Evolutionary conservation across 2,113 vertebrate genomes (phyloP).

Genomic region (Heloderma charlesbogerti): DNA sequence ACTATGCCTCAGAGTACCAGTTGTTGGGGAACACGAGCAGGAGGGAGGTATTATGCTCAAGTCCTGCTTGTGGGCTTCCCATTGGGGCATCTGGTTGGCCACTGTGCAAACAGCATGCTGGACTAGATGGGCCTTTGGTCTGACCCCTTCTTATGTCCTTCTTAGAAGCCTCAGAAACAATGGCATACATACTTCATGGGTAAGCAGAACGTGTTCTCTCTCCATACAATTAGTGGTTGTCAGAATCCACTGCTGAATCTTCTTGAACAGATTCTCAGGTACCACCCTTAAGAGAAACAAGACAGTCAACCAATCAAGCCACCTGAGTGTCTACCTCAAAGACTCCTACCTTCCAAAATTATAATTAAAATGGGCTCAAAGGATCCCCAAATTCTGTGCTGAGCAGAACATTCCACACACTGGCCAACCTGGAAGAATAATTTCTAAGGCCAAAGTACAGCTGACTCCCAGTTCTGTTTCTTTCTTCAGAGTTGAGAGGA

Average conservation of each 20-base stretch:
- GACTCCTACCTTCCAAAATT: neutral
- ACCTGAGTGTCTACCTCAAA: neutral
- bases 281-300: conserved; percentile 44
- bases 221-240: conserved; percentile 59
- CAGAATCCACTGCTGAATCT: conserved; percentile 68
- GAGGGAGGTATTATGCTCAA: too few relatives aligned
- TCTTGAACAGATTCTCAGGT: conserved; percentile 54
- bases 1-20: too few relatives aligned
- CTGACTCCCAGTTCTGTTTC: neutral
- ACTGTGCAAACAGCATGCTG: too few relatives aligned
- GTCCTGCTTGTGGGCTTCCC: too few relatives aligned
- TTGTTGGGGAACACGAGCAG: too few relatives aligned
- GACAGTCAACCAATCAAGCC: neutral
- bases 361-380: neutral
- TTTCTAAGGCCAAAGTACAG: too few relatives aligned
- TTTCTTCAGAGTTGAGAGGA: neutral
- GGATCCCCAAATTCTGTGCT: too few relatives aligned
- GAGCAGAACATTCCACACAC: neutral
- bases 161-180: neutral
- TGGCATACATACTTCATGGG: conserved; percentile 59
- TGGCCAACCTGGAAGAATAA: neutral
- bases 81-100: too few relatives aligned
- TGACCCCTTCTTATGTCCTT: neutral
- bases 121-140: too few relatives aligned
- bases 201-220: conserved; percentile 61